phyloP scores from a whole-genome alignment of 2,797 vertebrate species.

The Megalops cyprinoides region DNA sequence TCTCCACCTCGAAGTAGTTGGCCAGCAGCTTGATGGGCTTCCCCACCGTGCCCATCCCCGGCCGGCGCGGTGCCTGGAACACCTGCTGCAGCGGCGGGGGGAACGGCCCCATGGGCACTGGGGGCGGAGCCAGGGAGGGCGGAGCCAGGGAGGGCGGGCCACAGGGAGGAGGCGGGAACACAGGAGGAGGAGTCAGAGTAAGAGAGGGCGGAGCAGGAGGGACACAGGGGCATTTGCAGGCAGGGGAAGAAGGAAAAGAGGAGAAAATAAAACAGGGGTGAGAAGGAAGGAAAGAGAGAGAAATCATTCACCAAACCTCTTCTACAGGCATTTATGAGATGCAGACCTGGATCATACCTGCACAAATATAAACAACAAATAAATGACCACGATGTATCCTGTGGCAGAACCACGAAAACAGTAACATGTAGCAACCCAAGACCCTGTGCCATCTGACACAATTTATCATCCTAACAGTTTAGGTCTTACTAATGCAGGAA shows the following conservation, averaged over 20 bases:
- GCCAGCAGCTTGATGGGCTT: slow-evolving; percentile 98
- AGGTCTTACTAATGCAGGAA: too few species aligned
- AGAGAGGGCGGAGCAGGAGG: neutral
- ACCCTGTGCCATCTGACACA: too few species aligned
- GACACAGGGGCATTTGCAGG: slow-evolving; percentile 26
- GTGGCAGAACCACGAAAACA: too few species aligned
- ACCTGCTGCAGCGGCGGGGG: slow-evolving; percentile 98
- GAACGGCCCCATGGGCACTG: slow-evolving; percentile 81
- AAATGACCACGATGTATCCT: too few species aligned
- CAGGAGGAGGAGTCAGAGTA: neutral
- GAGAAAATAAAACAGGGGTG: slow-evolving; percentile 28
- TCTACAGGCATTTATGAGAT: neutral
- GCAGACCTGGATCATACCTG: neutral
- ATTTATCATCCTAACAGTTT: too few species aligned
- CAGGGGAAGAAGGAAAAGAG: slow-evolving; percentile 18
- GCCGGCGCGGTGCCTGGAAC: slow-evolving; percentile 94
- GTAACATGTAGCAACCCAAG: too few species aligned
- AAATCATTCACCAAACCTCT: neutral
- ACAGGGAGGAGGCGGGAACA: neutral
- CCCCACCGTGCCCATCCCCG: slow-evolving; percentile 96
- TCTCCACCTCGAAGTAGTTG: slow-evolving; percentile 99
- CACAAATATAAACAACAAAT: too few species aligned
- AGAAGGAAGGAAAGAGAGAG: slow-evolving; percentile 27
- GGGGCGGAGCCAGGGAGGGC: neutral
- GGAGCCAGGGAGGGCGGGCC: neutral